Evolutionary conservation across 2,113 vertebrate genomes (phyloP), one percentile per base, ranked within the genome.

Genomic region (Myotis lucifugus): DNA sequence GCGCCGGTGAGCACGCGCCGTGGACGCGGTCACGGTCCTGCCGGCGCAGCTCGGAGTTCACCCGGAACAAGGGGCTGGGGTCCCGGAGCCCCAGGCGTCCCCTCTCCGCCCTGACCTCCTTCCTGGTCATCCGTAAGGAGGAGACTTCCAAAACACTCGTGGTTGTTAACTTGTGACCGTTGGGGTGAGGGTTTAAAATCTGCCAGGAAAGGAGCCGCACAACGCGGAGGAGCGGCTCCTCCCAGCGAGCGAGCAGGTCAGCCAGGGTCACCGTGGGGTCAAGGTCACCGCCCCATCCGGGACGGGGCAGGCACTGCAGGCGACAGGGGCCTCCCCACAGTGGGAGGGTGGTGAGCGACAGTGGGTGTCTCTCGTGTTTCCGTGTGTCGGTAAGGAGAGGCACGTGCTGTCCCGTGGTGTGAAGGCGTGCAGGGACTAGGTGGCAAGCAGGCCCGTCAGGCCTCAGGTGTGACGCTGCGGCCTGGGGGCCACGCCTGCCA

Each of bases 391-490:
- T 27, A 8, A 21, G 3, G 19, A 61, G 48, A 23, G 32, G 5
- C 14, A 0, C 0, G 0, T 2, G 13, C 32, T 1, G 54, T 10
- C 34, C 77, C 27, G 10, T 10, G 18, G 27, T n/a, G 29, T 2
- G 13, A 59, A 59, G 48, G n/a, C 13, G 23, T 27, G 0, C 8
- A 3, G 34, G 42, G 12, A 69, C 4, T 9, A 23, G 15, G 4
- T 14, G 27, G 23, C n/a, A 23, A 4, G 13, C 29, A n/a, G 21
- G 50, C 19, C 12, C 5, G 0, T 4, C 5, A 8, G 19, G 54
- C 11, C 13, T 37, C 29, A 13, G 34, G 8, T 29, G n/a, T 32
- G 15, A 48, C 1, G 0, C 12, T 3, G 0, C 2, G 0, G 0
- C 6, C 17, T 67, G 17, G 0, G 2, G 23, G 2, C 15, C 4